Conservation (phyloP, 2,888 invertebrate genomes). For the Elaeidobius kamerunicus region DNA sequence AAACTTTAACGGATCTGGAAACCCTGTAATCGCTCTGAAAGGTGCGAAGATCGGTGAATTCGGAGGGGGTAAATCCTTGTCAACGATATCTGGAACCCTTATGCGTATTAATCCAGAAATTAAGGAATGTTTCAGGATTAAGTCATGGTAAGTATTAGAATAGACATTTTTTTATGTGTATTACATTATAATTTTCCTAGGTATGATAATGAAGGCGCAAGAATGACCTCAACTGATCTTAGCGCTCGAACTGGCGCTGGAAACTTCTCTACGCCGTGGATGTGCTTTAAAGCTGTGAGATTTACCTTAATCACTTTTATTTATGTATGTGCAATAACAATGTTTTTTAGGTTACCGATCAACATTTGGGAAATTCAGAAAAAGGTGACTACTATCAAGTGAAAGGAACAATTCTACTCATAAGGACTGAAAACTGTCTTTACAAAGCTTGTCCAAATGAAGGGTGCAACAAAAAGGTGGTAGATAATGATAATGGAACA, state of each 20-base stretch:
- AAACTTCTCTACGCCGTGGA: conserved; percentile 58
- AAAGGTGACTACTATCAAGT: conserved; percentile 79
- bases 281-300: conserved; percentile 64
- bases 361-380: conserved; percentile 69
- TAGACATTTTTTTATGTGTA: background rate
- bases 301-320: conserved; percentile 2
- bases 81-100: conserved; percentile 56
- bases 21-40: conserved; percentile 85
- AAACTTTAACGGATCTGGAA: conserved; percentile 70
- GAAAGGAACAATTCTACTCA: conserved; percentile 74
- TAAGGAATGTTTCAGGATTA: conserved; percentile 77
- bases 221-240: conserved; percentile 60
- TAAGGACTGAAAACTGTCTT: conserved; percentile 78
- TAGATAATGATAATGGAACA: conserved; percentile 82
- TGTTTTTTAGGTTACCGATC: conserved; percentile 41
- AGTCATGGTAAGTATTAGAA: conserved; percentile 71
- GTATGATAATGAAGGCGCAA: conserved; percentile 73
- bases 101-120: conserved; percentile 86
- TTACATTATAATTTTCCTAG: conserved; percentile 8
- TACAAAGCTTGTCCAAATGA: conserved; percentile 90
- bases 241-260: conserved; percentile 51
- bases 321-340: background rate
- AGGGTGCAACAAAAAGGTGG: conserved; percentile 92
- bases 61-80: conserved; percentile 73
- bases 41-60: conserved; percentile 84